Percentiles rank a stretch among this genome's conserved stretches.
Evolutionary conservation across 1,140 invertebrate species (phyloP).

Genomic region (Drosophila nigromelanica): DNA sequence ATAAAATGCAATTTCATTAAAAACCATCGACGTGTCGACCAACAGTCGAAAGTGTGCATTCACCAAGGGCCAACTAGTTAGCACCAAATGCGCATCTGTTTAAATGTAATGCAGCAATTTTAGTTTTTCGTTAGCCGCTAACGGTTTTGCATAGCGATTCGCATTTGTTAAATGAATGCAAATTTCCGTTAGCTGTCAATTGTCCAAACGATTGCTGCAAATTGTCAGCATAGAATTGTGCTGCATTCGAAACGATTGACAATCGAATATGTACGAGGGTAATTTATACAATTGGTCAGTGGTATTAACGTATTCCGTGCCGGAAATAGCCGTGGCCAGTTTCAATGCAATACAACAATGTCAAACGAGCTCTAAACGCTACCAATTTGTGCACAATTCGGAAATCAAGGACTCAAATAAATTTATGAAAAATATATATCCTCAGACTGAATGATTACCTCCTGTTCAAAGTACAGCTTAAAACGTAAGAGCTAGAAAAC

Average conservation of each 20-base stretch:
- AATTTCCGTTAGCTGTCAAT: slow-evolving; percentile 33
- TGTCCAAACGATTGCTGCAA: slow-evolving; percentile 37
- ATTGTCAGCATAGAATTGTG: slow-evolving; percentile 30
- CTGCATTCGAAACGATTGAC: slow-evolving; percentile 9
- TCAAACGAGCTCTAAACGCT: background rate
- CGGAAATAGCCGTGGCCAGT: slow-evolving; percentile 21
- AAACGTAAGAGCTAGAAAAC: no score
- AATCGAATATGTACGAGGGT: slow-evolving; percentile 34
- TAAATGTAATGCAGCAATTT: slow-evolving; percentile 8
- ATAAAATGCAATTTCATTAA: slow-evolving; percentile 67
- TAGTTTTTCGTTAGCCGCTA: background rate
- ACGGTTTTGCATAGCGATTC: slow-evolving; percentile 11
- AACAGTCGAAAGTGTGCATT: slow-evolving; percentile 7
- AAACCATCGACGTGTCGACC: slow-evolving; percentile 23
- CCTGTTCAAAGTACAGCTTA: no score
- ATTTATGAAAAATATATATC: no score
- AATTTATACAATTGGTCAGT: slow-evolving; percentile 30
- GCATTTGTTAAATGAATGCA: slow-evolving; percentile 41
- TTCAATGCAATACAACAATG: slow-evolving; percentile 11
- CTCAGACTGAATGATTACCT: no score
- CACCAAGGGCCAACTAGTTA: background rate
- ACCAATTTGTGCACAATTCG: background rate
- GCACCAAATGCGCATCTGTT: slow-evolving; percentile 6
- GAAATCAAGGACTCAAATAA: background rate
- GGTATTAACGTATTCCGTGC: slow-evolving; percentile 9